Conservation (phyloP, 2,888 invertebrate genomes). For the Lepas anatifera region DNA sequence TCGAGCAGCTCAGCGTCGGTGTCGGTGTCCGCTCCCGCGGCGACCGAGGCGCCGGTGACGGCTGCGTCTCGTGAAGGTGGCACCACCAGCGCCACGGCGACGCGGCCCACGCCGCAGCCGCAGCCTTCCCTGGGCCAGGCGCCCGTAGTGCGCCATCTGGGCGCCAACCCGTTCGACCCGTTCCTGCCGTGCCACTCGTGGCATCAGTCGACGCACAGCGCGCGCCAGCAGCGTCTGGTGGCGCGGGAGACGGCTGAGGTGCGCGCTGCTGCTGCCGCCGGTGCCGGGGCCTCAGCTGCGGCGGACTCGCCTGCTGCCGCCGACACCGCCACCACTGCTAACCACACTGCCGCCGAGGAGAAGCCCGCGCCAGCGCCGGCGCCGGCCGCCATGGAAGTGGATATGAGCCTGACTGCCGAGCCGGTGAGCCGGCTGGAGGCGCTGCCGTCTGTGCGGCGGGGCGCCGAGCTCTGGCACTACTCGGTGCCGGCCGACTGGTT, state of each 20-base stretch:
- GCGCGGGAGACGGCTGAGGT: background rate
- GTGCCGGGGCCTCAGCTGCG: background rate
- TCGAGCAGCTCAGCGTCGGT: background rate
- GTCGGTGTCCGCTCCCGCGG: background rate
- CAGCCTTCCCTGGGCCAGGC: slow-evolving; percentile 15
- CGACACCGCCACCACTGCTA: background rate
- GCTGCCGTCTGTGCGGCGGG: background rate
- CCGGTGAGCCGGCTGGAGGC: background rate
- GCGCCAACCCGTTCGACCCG: slow-evolving; percentile 42
- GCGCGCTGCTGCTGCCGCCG: background rate
- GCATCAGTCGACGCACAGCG: slow-evolving; percentile 38
- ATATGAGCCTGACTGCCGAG: background rate
- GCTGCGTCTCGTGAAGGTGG: background rate
- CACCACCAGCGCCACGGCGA: background rate
- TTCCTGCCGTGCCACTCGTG: slow-evolving; percentile 60
- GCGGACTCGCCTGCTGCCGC: background rate
- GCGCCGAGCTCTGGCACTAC: background rate
- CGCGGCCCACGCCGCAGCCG: background rate
- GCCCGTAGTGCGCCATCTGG: slow-evolving; percentile 14
- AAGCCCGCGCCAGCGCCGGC: background rate
- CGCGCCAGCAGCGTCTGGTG: background rate
- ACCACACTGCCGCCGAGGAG: background rate
- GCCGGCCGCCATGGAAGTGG: background rate
- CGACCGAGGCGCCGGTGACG: background rate
- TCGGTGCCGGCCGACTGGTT: slow-evolving; percentile 52